Percentiles rank a stretch among this genome's conserved stretches.
phyloP scores from a whole-genome alignment of 53 echinoderm and acorn worm genomes.

The Echinarachnius parma region DNA sequence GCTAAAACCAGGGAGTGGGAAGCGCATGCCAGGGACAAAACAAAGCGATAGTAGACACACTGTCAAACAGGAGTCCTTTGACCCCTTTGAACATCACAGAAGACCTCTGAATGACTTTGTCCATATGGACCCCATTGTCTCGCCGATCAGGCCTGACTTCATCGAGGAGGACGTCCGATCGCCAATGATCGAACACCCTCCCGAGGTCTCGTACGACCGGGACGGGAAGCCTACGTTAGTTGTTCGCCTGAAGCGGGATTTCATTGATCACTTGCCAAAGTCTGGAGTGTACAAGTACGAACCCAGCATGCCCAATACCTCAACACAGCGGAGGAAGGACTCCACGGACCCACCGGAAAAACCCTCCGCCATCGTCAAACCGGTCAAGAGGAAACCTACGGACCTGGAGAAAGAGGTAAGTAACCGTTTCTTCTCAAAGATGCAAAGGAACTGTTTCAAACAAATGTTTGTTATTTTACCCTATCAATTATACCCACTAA shows the following conservation, averaged over 20 bases:
- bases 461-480: too few relatives aligned
- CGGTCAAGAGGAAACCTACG: conserved; percentile 43
- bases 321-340: conserved; percentile 40
- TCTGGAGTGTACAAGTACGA: conserved; percentile 19
- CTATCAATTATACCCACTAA: too few relatives aligned
- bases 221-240: conserved; percentile 12
- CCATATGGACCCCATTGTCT: conserved; percentile 30
- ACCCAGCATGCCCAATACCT: conserved; percentile 12
- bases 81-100: conserved; percentile 18
- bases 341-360: conserved; percentile 37
- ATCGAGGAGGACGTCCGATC: background rate
- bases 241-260: conserved; percentile 23
- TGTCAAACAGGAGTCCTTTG: conserved; percentile 7
- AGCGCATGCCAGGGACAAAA: conserved; percentile 35
- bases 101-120: conserved; percentile 8
- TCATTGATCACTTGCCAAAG: conserved; percentile 47
- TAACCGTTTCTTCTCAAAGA: too few relatives aligned
- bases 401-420: conserved; percentile 43
- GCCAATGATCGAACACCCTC: background rate
- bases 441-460: too few relatives aligned
- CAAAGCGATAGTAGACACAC: conserved; percentile 26
- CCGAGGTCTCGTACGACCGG: conserved; percentile 28
- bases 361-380: conserved; percentile 42
- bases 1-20: conserved; percentile 28
- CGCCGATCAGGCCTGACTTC: conserved; percentile 17